Evolutionary conservation across 2,113 vertebrate species (phyloP).

Genomic region (Cottus gobio): DNA sequence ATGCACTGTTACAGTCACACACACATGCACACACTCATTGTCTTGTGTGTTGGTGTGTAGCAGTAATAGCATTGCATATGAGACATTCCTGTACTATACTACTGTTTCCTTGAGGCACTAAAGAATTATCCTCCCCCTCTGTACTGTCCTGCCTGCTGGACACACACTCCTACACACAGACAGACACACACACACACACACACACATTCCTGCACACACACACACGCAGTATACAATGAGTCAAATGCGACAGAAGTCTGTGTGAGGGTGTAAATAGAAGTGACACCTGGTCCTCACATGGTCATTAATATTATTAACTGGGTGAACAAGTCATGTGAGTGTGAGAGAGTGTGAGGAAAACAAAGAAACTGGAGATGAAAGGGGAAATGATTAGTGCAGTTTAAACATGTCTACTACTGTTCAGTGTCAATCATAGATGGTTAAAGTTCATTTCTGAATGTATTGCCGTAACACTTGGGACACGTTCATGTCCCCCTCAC

Average conservation of each 20-base stretch:
- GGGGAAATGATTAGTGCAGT: background rate
- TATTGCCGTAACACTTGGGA: background rate
- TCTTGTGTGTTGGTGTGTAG: slow-evolving; percentile 21
- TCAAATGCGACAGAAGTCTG: slow-evolving; percentile 21
- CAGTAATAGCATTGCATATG: slow-evolving; percentile 57
- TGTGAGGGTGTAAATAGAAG: slow-evolving; percentile 23
- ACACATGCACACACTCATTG: slow-evolving; percentile 9
- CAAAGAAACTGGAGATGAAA: background rate
- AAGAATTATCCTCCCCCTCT: slow-evolving; percentile 77
- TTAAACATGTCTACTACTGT: background rate
- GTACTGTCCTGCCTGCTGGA: slow-evolving; percentile 56
- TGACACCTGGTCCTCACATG: slow-evolving; percentile 29
- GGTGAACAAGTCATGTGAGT: slow-evolving; percentile 26
- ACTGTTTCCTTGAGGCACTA: slow-evolving; percentile 73
- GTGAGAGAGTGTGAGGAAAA: slow-evolving; percentile 1
- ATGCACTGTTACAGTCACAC: slow-evolving; percentile 20
- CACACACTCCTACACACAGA: slow-evolving; percentile 12
- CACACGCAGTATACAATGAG: slow-evolving; percentile 6
- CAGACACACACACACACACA: slow-evolving; percentile 38
- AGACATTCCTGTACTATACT: slow-evolving; percentile 73
- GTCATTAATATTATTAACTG: slow-evolving; percentile 27
- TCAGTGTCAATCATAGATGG: background rate
- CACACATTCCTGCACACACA: slow-evolving; percentile 38
- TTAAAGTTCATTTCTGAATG: background rate
- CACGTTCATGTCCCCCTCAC: background rate